Base-by-base conservation (phyloP, 2,888 invertebrate genomes). In the Morpho helenor region DNA sequence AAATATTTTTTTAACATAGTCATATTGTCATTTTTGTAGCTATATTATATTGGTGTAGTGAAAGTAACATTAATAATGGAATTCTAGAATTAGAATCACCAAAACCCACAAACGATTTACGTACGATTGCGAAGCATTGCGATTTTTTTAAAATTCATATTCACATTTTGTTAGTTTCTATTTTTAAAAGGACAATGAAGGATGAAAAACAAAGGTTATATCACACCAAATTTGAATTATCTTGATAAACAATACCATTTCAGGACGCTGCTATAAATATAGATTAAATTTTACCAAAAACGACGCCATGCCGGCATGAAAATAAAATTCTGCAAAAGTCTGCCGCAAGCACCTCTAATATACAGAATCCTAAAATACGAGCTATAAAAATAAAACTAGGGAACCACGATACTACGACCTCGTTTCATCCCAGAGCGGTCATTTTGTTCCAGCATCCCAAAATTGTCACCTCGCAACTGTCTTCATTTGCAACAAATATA, bases 401-500 rank as follows among this genome's bases (percentile, higher is more conserved):
- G 71, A 75, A 70, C 72, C 76, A 72, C 76, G 70, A 71, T 67
- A 66, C 71, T 68, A 63, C 60, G 61, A 62, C 65, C 67, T 61
- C 67, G 63, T 61, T 68, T 52, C 66, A 77, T 83, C 87, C 84
- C 87, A 60, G 54, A 82, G 67, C 81, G 80, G 81, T 82, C 82
- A 84, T 87, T 88, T 68, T 69, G 73, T 66, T 75, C 76, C 81
- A 75, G 71, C 77, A 77, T 75, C 80, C 79, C 80, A 84, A 84
- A 85, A 86, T 87, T 87, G 87, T 87, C 87, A 88, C 87, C 87
- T 86, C 80, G 69, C 77, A 73, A 73, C 75, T 78, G 82, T 84
- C 86, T 88, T 88, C 87, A 88, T 88, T 88, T 87, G 86, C 86
- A 84, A 84, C 87, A 88, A 87, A 87, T 85, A 85, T 84, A 85